Evolutionary conservation across 1,140 invertebrate genomes (phyloP), one percentile per base, ranked within the genome.

Genomic region (Hylyphantes graminicola): DNA sequence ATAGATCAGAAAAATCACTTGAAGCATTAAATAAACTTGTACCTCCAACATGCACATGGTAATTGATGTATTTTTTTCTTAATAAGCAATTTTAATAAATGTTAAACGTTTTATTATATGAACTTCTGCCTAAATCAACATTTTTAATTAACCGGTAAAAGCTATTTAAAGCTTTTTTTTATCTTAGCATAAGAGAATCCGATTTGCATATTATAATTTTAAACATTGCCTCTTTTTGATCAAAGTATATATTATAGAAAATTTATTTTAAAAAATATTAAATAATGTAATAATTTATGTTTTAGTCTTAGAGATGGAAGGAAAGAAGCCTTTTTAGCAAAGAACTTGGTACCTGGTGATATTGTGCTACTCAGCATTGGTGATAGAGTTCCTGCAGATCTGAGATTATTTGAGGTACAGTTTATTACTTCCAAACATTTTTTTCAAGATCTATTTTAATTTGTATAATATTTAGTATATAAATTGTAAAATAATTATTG

Each of bases 21-120:
- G 95, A 99, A 90, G 97, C 98, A 90, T 91, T 99, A n/a, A 98
- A 96, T 86, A 99, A 99, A 92, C 92, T 99, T 74, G 97, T 99
- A 67, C 98, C 92, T n/a, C 92, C 92, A 21, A 90, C 90, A 73
- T 92, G 92, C 87, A 90, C 91, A 87, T 92, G 91, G 91, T 92
- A 88, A 88, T 88, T 85, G 51, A 21, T n/a, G 6, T 64, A 21
- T 53, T n/a, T n/a, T n/a, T 17, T 57, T 54, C 12, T 54, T 54
- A 74, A 57, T 74, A 0, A 35, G 35, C 35, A 35, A 35, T 35
- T 2, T 35, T 35, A 35, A 35, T 35, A 35, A 35, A 5, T 35
- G 35, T 35, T 35, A 35, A 1, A 35, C 1, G 5, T 35, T 35
- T 35, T 35, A 35, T 35, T 35, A 2, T 35, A 35, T 35, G 5